Base-by-base conservation (phyloP, 2,797 vertebrate genomes). In the Myioborus melanocephalus region DNA sequence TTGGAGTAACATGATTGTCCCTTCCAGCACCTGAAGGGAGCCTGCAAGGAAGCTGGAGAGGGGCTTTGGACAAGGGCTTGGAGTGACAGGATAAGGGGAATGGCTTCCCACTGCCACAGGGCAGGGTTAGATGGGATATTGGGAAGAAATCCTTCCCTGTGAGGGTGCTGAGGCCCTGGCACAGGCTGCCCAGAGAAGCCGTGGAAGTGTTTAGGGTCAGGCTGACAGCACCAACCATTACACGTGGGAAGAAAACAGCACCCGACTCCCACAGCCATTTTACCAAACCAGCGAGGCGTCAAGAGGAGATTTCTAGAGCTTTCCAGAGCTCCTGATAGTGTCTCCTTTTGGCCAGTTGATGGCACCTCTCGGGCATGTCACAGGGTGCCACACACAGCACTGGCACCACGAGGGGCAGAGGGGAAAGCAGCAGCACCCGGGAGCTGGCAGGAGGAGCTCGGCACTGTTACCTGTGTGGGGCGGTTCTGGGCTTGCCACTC, bases 401-500 rank as follows among this genome's bases (percentile, higher is more conserved):
- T 41, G 72, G 52, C 44, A 65, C 26, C 2, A 1, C 1, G 5
- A 41, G 34, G 39, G 52, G 59, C 72, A 65, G 59, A 57, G 37
- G 35, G 28, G 23, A 35, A 65, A 59, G 76, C 80, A 59, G 76
- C 73, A 72, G 46, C 18, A 4, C 30, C 46, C 72, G 7, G 72
- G 73, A 39, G 59, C 59, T 59, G 37, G 34, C 73, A 60, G 65
- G 52, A 90, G 59, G 52, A 71, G 20, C 65, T 35, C 22, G 1
- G 80, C 66, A 60, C 65, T 17, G 60, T 28, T 53, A 60, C 59
- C 73, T 53, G 73, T 0, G 4, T 41, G 12, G 66, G 87, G 87
- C 73, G 87, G 80, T 90, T 78, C 87, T 72, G 87, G 30, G 73
- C 46, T 84, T 78, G 87, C 80, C 87, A 90, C 87, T 84, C 87